Base-by-base conservation (phyloP, 2,797 vertebrate species). In the Anguilla pacifica region DNA sequence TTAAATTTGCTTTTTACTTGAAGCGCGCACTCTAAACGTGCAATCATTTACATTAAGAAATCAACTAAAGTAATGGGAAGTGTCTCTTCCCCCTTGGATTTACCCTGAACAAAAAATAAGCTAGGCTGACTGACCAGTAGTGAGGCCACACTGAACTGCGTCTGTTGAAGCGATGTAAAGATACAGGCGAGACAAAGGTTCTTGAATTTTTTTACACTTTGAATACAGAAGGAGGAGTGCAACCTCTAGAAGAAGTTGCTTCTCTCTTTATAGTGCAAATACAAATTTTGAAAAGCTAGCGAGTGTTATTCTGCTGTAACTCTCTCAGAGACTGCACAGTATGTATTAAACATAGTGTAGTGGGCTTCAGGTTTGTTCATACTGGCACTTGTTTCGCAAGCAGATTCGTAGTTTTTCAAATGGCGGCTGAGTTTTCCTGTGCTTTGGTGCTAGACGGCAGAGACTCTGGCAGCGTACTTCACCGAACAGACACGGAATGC, bases 1-100 rank as follows among this genome's bases (percentile, higher is more conserved):
- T 77, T 35, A 35, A 74, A 74, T 39, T 15, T 77, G 31, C 35
- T 77, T 77, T 77, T 77, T 77, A 77, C 74, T 77, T 77, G 74
- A 77, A 77, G 35, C 43, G 35, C 22, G 39, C 74, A 43, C 74
- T 43, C 15, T 43, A 77, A 22, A 46, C 19, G 74, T 77, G 74
- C 74, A 77, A 7, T 77, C 74, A 39, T 35, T 43, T 72, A 28
- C 70, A 72, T 72, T 72, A 31, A 35, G 28, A 72, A 13, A 31
- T 72, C 28, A 31, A 31, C 9, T 35, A 28, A 72, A 31, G n/a
- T 72, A 72, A 72, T 31, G 28, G 25, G 64, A 28, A 70, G 53
- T 55, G 22, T 13, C 2, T 74, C 35, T 74, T 74, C 11, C 9
- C 70, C n/a, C 64, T 10, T 74, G 28, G 74, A 77, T 15, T 77